phyloP scores from a whole-genome alignment of 2,113 vertebrate species.

The Sturnira hondurensis region DNA sequence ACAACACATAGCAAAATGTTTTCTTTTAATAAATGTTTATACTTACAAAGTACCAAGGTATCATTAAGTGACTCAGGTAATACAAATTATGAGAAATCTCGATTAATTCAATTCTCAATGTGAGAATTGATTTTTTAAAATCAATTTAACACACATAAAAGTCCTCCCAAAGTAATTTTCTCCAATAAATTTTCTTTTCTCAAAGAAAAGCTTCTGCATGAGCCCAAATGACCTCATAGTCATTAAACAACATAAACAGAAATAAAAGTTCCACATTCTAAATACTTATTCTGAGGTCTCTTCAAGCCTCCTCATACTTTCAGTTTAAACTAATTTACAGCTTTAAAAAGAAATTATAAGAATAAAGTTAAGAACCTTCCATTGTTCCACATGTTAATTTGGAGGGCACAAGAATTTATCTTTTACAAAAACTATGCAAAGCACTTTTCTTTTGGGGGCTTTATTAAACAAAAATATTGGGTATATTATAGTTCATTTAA shows the following conservation, averaged over 20 bases:
- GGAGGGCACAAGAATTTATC: not conserved
- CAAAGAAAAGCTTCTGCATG: constrained; percentile 9
- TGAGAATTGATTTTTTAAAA: not conserved
- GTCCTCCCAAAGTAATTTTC: not conserved
- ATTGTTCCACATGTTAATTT: not conserved
- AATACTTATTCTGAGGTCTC: not conserved
- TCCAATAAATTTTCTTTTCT: not conserved
- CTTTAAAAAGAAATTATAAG: not conserved
- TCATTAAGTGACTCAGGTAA: not conserved
- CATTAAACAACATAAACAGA: not conserved
- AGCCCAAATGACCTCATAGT: not conserved
- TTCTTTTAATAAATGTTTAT: constrained; percentile 19
- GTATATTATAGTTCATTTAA: not conserved
- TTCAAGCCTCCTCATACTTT: not conserved
- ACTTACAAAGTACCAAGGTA: not conserved
- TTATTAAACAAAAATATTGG: not conserved
- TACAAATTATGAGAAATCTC: not conserved
- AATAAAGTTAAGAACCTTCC: not conserved
- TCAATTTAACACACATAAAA: not conserved
- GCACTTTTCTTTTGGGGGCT: not conserved
- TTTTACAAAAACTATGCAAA: not conserved
- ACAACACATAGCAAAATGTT: constrained; percentile 11
- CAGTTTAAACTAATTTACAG: constrained; percentile 5
- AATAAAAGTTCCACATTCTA: not conserved
- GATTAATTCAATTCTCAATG: not conserved